Base-by-base conservation (phyloP, 2,113 vertebrate species). In the Calidris pygmaea region DNA sequence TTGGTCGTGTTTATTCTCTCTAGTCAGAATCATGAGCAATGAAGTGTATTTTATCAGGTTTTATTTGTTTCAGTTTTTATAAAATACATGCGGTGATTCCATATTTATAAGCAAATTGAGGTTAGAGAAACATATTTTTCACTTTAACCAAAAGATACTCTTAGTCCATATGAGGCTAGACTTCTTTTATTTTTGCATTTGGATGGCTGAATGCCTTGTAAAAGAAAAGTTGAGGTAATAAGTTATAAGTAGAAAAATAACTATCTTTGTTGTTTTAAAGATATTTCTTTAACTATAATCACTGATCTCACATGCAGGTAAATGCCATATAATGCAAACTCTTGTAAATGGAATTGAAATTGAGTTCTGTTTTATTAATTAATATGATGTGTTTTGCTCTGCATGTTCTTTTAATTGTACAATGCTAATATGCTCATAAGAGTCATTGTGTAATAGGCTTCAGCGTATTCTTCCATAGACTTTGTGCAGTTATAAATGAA, bases 401-500 rank as follows among this genome's bases (percentile, higher is more conserved):
- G 18, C 55, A 8, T 66, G 7, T 78, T 82, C 9, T 60, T 95
- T 93, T 80, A 85, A 63, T 56, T 55, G 53, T 7, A 20, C 47
- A 5, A 77, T 89, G 87, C 52, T n/a, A 17, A 18, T 48, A 10
- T 37, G 16, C 55, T 83, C 6, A 0, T 19, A 71, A 24, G 66
- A 93, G 29, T 53, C 14, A 62, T 52, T 90, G 48, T 85, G 8
- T 65, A 84, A 37, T 71, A 66, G 52, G 62, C 82, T 75, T 4
- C 20, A 16, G 1, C 15, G 2, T 35, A 65, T 63, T 83, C 52
- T 73, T 95, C 95, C 10, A 3, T 59, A 76, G 83, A 83, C 90
- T 91, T 86, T 77, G 37, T 11, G 3, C 62, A 88, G 68, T 84
- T 71, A 37, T 86, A 95, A 96, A 91, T 81, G 96, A 96, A 97